Evolutionary conservation across 2,888 invertebrate species (phyloP).

Genomic region (Rambutsinella grinnellia): DNA sequence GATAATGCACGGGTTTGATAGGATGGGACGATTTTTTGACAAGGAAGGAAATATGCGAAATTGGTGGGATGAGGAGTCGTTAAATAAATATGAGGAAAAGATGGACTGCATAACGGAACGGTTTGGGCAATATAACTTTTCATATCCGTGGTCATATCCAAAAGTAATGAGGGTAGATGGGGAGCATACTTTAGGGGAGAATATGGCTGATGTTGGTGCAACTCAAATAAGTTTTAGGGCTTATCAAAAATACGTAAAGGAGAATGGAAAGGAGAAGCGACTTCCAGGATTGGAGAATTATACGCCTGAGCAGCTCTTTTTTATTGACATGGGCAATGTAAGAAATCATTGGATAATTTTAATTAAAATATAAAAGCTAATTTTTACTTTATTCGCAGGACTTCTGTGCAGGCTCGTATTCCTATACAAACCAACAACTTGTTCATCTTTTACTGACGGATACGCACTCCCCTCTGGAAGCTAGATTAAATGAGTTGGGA

Average conservation of each 20-base stretch:
- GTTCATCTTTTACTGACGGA: no score
- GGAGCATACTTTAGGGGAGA: constrained; percentile 75
- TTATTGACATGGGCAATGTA: constrained; percentile 88
- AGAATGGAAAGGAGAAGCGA: constrained; percentile 71
- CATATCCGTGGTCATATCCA: neutral
- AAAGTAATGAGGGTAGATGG: constrained; percentile 79
- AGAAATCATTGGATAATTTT: no score
- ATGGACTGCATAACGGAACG: constrained; percentile 91
- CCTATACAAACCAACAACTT: no score
- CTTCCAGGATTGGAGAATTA: constrained; percentile 78
- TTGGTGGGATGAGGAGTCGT: constrained; percentile 80
- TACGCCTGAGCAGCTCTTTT: constrained; percentile 84
- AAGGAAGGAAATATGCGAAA: constrained; percentile 90
- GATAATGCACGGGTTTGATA: neutral
- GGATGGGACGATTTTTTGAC: constrained; percentile 77
- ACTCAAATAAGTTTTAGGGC: constrained; percentile 90
- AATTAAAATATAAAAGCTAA: no score
- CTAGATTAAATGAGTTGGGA: no score
- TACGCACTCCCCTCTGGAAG: no score
- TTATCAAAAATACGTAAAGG: constrained; percentile 81
- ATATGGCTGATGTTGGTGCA: constrained; percentile 85
- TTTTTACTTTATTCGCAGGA: no score
- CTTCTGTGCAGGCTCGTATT: no score
- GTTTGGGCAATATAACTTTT: constrained; percentile 83
- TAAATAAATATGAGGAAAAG: constrained; percentile 75